Evolutionary conservation across 1,140 invertebrate genomes (phyloP), one percentile per base, ranked within the genome.

Genomic region (Theocolax elegans): DNA sequence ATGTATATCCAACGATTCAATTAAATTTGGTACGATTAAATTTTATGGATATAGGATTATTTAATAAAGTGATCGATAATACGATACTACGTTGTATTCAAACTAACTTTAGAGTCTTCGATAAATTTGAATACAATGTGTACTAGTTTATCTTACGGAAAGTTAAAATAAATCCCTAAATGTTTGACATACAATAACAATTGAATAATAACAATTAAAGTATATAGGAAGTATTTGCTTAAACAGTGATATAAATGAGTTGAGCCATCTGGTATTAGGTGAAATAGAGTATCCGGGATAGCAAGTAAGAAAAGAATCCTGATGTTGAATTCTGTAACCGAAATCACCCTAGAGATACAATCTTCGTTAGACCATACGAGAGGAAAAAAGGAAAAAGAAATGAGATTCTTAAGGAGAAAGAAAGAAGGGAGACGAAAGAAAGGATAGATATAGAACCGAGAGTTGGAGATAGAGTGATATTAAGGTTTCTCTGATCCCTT

Each of bases 401-500:
- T 21, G 31, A 27, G n/a, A 67, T 2, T 19, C 35, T 21, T 15
- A 48, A 2, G 53, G 56, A 51, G 17, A 9, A 19, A 51, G 64
- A 23, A 56, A 54, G 21, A 40, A 27, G n/a, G 25, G 38, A 42
- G 42, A 58, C 21, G 42, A 40, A 27, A 42, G 31, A 42, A 17
- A 48, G 10, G 53, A 56, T 38, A 59, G 51, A 48, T 51, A 56
- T 56, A 64, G 58, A 35, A 10, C 10, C 31, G 4, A 35, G 23
- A 67, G 54, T 48, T 29, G 27, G 38, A 31, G 27, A 53, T 46
- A 31, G 31, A 31, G 48, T 17, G 35, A 53, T 40, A 74, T 58
- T 40, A 23, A 42, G 35, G 38, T 46, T 35, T 23, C 70, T 46
- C 62, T 67, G 73, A 72, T 77, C 74, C 78, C 77, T 79, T 74